Percentiles rank a stretch among this genome's conserved stretches.
Conservation (phyloP, 2,888 invertebrate species). For the Cynaeus angustus region DNA sequence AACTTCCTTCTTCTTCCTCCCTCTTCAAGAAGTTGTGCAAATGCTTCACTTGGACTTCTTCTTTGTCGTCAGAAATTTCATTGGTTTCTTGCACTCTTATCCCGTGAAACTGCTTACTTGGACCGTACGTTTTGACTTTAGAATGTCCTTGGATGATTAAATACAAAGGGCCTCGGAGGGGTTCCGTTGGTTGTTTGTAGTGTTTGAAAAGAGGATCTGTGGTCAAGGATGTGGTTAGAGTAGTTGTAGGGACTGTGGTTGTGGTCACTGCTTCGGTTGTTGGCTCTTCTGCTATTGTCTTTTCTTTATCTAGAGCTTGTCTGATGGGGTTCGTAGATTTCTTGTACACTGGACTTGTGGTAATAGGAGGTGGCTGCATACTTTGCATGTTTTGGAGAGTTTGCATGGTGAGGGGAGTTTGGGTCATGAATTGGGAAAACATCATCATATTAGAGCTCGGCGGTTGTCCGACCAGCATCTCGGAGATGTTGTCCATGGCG, state of each 20-base stretch:
- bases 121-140: slow-evolving; percentile 88
- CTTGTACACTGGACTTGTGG: slow-evolving; percentile 57
- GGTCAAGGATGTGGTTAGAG: slow-evolving; percentile 71
- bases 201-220: slow-evolving; percentile 78
- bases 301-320: slow-evolving; percentile 60
- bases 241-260: slow-evolving; percentile 26
- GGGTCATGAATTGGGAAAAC: slow-evolving; percentile 56
- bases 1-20: slow-evolving; percentile 52
- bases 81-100: slow-evolving; percentile 73
- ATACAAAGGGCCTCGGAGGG: slow-evolving; percentile 79
- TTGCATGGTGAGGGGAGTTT: slow-evolving; percentile 61
- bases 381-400: slow-evolving; percentile 75
- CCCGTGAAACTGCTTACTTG: slow-evolving; percentile 73
- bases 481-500: slow-evolving; percentile 35
- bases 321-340: slow-evolving; percentile 56
- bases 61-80: slow-evolving; percentile 73
- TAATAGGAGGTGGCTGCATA: slow-evolving; percentile 76
- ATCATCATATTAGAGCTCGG: slow-evolving; percentile 45
- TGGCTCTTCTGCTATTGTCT: slow-evolving; percentile 41
- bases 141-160: slow-evolving; percentile 90
- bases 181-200: slow-evolving; percentile 77
- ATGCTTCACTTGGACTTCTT: slow-evolving; percentile 74
- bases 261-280: slow-evolving; percentile 46
- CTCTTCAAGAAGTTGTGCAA: slow-evolving; percentile 70
- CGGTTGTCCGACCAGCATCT: slow-evolving; percentile 35